Conservation (phyloP, 2,797 vertebrate genomes). For the Muscicapa comitata region DNA sequence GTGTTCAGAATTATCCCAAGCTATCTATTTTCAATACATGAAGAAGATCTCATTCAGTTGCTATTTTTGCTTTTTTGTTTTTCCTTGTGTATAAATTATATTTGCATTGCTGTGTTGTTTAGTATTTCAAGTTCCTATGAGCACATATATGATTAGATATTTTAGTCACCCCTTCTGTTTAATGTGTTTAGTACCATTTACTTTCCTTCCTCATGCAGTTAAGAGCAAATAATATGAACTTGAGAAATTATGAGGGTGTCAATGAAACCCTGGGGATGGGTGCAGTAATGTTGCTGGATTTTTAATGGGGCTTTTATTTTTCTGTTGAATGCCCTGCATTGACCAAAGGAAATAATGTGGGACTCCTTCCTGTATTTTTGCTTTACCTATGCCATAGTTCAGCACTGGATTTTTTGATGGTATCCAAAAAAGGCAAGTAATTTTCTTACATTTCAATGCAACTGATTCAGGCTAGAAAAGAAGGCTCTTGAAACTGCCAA, state of each 20-base stretch:
- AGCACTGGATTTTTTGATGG: neutral
- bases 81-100: neutral
- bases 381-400: neutral
- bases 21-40: neutral
- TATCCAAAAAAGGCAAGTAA: constrained; percentile 37
- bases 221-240: neutral
- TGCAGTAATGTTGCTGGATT: neutral
- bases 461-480: neutral
- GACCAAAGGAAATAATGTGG: neutral
- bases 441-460: neutral
- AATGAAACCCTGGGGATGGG: neutral
- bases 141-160: neutral
- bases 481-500: neutral
- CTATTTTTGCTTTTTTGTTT: neutral
- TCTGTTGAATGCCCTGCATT: neutral
- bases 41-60: neutral
- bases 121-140: neutral
- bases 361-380: neutral
- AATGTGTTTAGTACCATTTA: neutral
- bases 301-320: neutral
- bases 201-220: neutral
- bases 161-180: neutral
- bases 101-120: neutral
- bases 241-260: neutral
- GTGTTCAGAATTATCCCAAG: neutral